Evolutionary conservation across 1,140 invertebrate species (phyloP).

Genomic region (Solenopsis invicta): DNA sequence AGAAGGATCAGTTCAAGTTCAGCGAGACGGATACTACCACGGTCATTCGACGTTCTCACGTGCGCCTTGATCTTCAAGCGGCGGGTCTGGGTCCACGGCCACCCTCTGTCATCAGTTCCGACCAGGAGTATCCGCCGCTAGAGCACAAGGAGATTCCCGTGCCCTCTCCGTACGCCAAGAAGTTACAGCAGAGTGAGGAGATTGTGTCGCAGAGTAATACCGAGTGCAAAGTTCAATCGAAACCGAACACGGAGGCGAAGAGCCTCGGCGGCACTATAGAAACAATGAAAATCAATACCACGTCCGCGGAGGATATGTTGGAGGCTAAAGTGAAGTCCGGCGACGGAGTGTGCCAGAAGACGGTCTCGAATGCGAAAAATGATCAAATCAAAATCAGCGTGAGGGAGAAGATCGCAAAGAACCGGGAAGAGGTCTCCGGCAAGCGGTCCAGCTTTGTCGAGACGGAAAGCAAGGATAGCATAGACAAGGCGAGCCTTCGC

Average conservation of each 20-base stretch:
- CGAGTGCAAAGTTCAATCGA: conserved; percentile 64
- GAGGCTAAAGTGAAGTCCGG: conserved; percentile 65
- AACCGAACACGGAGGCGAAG: conserved; percentile 39
- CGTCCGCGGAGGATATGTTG: conserved; percentile 35
- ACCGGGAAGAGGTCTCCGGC: conserved; percentile 79
- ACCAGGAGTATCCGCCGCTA: conserved; percentile 81
- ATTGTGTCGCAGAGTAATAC: conserved; percentile 45
- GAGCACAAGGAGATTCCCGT: conserved; percentile 82
- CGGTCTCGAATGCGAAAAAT: conserved; percentile 80
- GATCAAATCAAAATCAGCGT: conserved; percentile 82
- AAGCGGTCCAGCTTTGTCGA: conserved; percentile 80
- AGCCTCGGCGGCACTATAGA: not conserved
- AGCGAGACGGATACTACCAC: conserved; percentile 83
- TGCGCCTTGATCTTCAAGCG: conserved; percentile 88
- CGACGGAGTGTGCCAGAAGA: conserved; percentile 79
- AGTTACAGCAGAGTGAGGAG: conserved; percentile 72
- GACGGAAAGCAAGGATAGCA: conserved; percentile 73
- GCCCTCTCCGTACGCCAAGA: conserved; percentile 79
- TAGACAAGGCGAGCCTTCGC: conserved; percentile 56
- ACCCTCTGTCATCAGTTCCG: conserved; percentile 86
- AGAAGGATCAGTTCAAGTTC: conserved; percentile 77
- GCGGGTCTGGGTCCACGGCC: conserved; percentile 89
- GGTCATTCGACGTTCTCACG: conserved; percentile 83
- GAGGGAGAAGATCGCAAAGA: conserved; percentile 78
- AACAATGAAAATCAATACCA: conserved; percentile 54